A percentile compares a stretch with the other conserved stretches of the same genome.
Evolutionary conservation across 2,113 vertebrate species (phyloP).

Genomic region (Amblyopsis rosae): DNA sequence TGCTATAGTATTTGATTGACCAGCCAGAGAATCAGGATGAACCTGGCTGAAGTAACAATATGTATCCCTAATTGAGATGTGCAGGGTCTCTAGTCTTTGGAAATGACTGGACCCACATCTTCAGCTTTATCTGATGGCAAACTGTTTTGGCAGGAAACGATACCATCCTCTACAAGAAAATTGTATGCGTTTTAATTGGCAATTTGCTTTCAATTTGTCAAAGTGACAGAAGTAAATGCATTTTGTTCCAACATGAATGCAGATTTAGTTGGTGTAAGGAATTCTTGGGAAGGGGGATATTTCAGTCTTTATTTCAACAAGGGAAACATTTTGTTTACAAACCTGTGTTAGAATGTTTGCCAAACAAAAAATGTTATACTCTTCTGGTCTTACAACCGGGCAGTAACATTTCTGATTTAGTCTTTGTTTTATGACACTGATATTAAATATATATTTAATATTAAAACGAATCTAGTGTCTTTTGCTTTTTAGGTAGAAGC

Average conservation of each 20-base stretch:
- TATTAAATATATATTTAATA: slow-evolving; percentile 22
- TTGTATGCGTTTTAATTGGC: slow-evolving; percentile 36
- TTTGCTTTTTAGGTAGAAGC: slow-evolving; percentile 7
- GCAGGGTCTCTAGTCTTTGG: slow-evolving; percentile 20
- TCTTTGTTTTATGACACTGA: slow-evolving; percentile 19
- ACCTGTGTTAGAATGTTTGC: slow-evolving; percentile 71
- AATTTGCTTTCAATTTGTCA: slow-evolving; percentile 43
- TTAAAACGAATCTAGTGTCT: slow-evolving; percentile 1
- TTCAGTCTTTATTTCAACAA: slow-evolving; percentile 72
- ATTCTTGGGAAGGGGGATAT: slow-evolving; percentile 38
- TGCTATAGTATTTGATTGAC: slow-evolving; percentile 71
- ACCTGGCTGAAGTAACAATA: slow-evolving; percentile 66
- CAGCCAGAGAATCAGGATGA: slow-evolving; percentile 66
- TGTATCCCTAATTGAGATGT: slow-evolving; percentile 59
- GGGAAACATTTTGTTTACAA: slow-evolving; percentile 77
- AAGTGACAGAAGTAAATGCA: slow-evolving; percentile 2
- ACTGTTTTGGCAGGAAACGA: slow-evolving; percentile 26
- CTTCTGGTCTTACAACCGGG: slow-evolving; percentile 52
- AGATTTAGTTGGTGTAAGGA: slow-evolving; percentile 52
- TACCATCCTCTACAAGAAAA: slow-evolving; percentile 32
- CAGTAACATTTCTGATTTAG: slow-evolving; percentile 46
- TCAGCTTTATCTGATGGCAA: slow-evolving; percentile 47
- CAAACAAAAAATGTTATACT: slow-evolving; percentile 51
- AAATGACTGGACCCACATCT: slow-evolving; percentile 23
- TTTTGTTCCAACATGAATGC: slow-evolving; percentile 23